Percentiles rank a stretch among this genome's conserved stretches.
These are phyloP conservation scores for Dinomys branickii DNA, from an alignment of 2,113 vertebrate species.

Conservation along the genomic window DNA sequence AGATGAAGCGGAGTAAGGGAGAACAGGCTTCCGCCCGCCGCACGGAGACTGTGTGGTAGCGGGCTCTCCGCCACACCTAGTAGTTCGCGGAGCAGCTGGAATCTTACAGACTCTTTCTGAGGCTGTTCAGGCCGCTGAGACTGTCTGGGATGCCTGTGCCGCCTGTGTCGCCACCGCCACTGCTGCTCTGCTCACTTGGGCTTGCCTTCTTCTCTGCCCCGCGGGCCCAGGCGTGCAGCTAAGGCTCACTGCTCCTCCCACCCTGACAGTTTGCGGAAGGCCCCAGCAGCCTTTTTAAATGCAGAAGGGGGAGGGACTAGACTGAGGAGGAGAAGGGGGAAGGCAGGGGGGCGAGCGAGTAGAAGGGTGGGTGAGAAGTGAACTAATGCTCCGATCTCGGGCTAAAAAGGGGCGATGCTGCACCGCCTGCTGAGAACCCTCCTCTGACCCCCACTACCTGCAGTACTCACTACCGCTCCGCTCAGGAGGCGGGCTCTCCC, in stretches of 20 bases:
- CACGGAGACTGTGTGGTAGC: slow-evolving; percentile 59
- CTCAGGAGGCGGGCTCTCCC: neutral
- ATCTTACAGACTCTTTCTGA: neutral
- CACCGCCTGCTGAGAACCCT: slow-evolving; percentile 31
- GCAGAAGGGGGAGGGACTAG: slow-evolving; percentile 64
- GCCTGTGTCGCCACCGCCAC: neutral
- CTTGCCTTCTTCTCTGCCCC: neutral
- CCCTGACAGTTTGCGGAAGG: slow-evolving; percentile 27
- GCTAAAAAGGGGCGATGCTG: neutral
- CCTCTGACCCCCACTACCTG: slow-evolving; percentile 45
- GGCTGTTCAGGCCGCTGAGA: neutral
- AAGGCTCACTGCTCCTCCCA: neutral
- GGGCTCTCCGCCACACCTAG: slow-evolving; percentile 58
- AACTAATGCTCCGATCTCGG: neutral
- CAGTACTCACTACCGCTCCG: neutral
- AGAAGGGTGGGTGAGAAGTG: neutral
- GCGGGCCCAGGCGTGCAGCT: neutral
- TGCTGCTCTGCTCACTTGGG: neutral
- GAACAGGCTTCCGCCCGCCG: slow-evolving; percentile 43
- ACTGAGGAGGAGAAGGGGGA: slow-evolving; percentile 22
- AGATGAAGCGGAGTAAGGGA: slow-evolving; percentile 49
- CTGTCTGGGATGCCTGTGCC: neutral
- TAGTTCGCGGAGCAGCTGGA: slow-evolving; percentile 45
- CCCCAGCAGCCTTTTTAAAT: slow-evolving; percentile 63
- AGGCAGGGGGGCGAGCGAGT: slow-evolving; percentile 50